Evolutionary conservation across 2,797 vertebrate genomes (phyloP).

Genomic region (Artibeus jamaicensis): DNA sequence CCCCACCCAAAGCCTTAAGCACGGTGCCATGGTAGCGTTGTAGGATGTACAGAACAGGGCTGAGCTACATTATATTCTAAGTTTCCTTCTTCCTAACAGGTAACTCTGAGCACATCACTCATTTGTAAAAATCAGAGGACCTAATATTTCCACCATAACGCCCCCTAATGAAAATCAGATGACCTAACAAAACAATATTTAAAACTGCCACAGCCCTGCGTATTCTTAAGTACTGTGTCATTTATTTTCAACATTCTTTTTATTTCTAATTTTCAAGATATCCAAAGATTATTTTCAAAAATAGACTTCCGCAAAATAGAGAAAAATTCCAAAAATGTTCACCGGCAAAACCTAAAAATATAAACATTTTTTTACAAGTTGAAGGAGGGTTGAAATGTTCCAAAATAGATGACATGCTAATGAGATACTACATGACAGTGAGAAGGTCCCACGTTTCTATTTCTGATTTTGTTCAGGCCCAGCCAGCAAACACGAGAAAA

Average conservation of each 20-base stretch:
- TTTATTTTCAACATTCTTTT: background rate
- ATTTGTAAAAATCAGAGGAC: background rate
- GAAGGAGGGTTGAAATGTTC: background rate
- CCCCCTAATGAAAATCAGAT: background rate
- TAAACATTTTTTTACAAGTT: background rate
- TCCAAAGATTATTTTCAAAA: background rate
- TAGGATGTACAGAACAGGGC: background rate
- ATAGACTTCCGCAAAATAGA: background rate
- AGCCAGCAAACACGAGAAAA: background rate
- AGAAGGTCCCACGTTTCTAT: background rate
- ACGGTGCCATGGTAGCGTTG: background rate
- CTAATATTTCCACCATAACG: background rate
- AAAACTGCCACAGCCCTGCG: background rate
- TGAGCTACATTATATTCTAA: background rate
- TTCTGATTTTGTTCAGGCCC: background rate
- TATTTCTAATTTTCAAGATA: background rate
- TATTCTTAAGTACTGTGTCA: background rate
- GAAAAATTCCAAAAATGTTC: background rate
- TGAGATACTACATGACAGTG: background rate
- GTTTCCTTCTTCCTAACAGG: background rate
- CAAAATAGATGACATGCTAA: background rate
- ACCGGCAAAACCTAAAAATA: background rate
- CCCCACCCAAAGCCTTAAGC: rapidly evolving
- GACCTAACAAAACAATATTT: background rate
- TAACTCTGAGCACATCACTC: background rate